Percentiles rank a stretch among this genome's conserved stretches.
Conservation (phyloP, 1,140 invertebrate species). For the Thereuonema tuberculata region DNA sequence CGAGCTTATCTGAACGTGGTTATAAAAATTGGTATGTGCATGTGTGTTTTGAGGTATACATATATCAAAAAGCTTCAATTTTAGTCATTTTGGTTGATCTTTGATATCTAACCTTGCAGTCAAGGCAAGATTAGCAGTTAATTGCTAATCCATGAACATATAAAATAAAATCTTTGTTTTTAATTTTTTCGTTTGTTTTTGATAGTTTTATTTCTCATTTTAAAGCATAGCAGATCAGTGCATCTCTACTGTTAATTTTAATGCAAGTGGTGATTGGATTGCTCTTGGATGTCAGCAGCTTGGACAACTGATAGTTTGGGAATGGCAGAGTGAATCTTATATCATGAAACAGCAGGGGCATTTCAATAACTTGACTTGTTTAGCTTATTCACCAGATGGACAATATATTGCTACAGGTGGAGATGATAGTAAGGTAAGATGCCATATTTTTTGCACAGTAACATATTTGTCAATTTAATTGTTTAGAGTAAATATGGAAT, state of each 20-base stretch:
- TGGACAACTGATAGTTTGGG: conserved; percentile 91
- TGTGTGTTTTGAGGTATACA: too few relatives aligned
- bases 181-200: not conserved
- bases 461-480: too few relatives aligned
- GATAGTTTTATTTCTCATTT: not conserved
- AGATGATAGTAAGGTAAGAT: conserved; percentile 70
- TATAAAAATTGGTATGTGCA: too few relatives aligned
- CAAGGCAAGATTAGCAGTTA: too few relatives aligned
- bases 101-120: too few relatives aligned
- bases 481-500: too few relatives aligned
- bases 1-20: too few relatives aligned
- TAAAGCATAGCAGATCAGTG: conserved; percentile 58
- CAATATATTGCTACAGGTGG: conserved; percentile 82
- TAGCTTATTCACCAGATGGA: conserved; percentile 83
- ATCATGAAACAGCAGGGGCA: conserved; percentile 96
- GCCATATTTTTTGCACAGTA: not conserved
- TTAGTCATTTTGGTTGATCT: too few relatives aligned
- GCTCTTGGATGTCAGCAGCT: conserved; percentile 60
- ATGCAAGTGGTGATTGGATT: conserved; percentile 85
- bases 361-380: conserved; percentile 67
- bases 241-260: conserved; percentile 66
- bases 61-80: too few relatives aligned
- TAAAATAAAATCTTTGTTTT: not conserved
- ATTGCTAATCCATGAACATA: not conserved
- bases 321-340: conserved; percentile 98